Evolutionary conservation across 2,113 vertebrate genomes (phyloP).

Genomic region (Astur gentilis): DNA sequence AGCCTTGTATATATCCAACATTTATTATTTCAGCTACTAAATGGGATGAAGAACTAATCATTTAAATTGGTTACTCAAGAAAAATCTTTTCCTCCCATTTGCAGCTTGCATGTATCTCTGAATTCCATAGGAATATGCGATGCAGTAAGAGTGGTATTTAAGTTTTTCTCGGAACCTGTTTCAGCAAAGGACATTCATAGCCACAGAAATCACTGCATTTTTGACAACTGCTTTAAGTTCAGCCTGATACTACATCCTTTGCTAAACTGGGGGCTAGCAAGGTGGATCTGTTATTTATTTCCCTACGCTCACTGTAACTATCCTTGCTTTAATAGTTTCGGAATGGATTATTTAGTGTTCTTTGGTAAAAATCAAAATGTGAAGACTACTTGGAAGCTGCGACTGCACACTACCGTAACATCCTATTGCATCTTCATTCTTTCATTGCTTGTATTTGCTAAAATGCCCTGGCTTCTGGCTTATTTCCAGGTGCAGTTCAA

Average conservation of each 20-base stretch:
- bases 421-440: not conserved
- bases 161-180: not conserved
- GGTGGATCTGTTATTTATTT: not conserved
- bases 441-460: not conserved
- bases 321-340: not conserved
- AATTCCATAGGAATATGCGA: not conserved
- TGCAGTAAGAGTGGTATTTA: not conserved
- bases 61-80: not conserved
- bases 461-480: not conserved
- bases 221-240: not conserved
- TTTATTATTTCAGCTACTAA: not conserved
- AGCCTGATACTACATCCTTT: not conserved
- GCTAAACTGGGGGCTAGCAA: not conserved
- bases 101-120: not conserved
- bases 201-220: not conserved
- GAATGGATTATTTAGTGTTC: not conserved
- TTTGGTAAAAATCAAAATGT: not conserved
- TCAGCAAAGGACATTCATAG: not conserved
- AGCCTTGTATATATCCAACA: not conserved
- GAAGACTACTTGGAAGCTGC: not conserved
- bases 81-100: not conserved
- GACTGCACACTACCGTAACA: not conserved
- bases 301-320: not conserved
- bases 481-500: not conserved
- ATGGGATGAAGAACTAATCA: not conserved